Evolutionary conservation across 2,113 vertebrate species (phyloP).

Genomic region (Orthonyx spaldingii): DNA sequence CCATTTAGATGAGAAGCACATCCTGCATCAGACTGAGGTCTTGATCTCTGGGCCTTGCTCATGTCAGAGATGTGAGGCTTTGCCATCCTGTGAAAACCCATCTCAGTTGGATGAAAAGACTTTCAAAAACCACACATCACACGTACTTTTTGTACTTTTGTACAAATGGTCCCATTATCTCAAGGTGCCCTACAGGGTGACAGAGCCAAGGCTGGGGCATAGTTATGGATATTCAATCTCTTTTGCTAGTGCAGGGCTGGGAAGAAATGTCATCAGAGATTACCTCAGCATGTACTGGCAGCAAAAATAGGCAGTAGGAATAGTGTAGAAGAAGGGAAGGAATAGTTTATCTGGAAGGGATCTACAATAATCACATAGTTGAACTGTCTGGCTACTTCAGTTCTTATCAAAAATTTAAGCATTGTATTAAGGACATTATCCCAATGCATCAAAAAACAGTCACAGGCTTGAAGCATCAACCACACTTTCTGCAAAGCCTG

Average conservation of each 20-base stretch:
- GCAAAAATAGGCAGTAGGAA: rapidly evolving
- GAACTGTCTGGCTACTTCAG: background rate
- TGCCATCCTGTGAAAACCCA: background rate
- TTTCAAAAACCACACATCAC: background rate
- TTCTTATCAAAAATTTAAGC: background rate
- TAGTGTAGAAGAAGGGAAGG: background rate
- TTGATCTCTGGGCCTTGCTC: rapidly evolving
- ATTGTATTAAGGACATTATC: background rate
- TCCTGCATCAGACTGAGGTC: background rate
- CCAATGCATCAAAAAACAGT: background rate
- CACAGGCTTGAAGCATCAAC: background rate
- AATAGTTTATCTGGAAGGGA: background rate
- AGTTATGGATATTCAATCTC: background rate
- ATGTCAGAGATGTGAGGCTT: background rate
- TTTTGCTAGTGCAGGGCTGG: background rate
- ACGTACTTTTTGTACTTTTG: background rate
- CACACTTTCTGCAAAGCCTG: background rate
- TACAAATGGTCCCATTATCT: background rate
- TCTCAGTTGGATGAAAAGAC: background rate
- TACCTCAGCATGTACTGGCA: background rate
- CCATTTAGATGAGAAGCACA: background rate
- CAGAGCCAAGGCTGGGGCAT: background rate
- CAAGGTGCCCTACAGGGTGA: background rate
- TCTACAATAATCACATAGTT: background rate
- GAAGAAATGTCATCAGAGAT: background rate